These are phyloP conservation scores for Leucopsar rothschildi DNA, from an alignment of 2,113 vertebrate species.

Conservation along the genomic window DNA sequence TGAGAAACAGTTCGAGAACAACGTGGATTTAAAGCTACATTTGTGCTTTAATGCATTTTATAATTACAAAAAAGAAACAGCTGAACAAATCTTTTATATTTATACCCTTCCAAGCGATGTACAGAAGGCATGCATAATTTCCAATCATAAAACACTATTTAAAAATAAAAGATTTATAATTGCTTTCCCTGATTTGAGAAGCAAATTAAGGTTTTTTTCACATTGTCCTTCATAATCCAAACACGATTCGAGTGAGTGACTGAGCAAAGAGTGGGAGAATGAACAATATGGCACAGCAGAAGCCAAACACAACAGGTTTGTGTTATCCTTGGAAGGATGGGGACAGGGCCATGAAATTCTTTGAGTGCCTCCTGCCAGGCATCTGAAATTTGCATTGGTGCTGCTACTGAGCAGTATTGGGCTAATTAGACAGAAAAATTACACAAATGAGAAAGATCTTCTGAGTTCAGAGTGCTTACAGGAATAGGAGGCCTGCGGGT, in stretches of 20 bases:
- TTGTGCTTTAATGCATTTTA: slow-evolving; percentile 41
- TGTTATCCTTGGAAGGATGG: background rate
- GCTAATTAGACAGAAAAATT: background rate
- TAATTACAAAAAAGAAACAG: slow-evolving; percentile 31
- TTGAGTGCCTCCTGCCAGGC: background rate
- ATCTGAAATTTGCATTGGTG: background rate
- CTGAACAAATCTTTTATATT: slow-evolving; percentile 36
- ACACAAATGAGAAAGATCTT: background rate
- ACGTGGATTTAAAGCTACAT: slow-evolving; percentile 42
- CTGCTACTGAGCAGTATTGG: background rate
- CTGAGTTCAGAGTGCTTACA: background rate
- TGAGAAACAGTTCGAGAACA: slow-evolving; percentile 18
- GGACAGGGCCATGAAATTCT: background rate
- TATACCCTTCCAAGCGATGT: background rate
- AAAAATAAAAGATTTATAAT: slow-evolving; percentile 40
- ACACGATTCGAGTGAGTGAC: background rate
- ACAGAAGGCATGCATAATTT: slow-evolving; percentile 55
- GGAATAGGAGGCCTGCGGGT: background rate
- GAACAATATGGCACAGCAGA: background rate
- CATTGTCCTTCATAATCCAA: background rate
- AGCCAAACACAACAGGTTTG: background rate
- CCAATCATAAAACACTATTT: slow-evolving; percentile 41
- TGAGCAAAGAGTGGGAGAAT: background rate
- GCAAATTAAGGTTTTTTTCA: slow-evolving; percentile 13
- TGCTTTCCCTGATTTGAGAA: slow-evolving; percentile 34